phyloP scores from a whole-genome alignment of 2,888 invertebrate species.

The Leucophora obtusa region DNA sequence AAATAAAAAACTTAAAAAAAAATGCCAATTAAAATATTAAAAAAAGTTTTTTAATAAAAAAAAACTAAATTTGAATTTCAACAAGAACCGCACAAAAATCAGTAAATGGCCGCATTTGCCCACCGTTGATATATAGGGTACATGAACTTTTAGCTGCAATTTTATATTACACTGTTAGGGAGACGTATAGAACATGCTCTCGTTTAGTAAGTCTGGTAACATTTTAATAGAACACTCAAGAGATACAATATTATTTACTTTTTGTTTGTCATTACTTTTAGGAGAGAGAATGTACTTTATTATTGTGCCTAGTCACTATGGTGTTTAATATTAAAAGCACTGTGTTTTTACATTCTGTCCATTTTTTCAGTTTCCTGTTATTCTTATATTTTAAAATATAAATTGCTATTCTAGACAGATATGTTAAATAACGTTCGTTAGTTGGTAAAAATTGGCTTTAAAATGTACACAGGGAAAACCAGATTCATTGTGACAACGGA shows the following conservation, averaged over 20 bases:
- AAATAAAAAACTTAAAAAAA: too few relatives aligned
- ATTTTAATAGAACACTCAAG: constrained; percentile 18
- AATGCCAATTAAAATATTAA: too few relatives aligned
- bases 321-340: background rate
- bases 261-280: constrained; percentile 26
- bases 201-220: background rate
- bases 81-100: too few relatives aligned
- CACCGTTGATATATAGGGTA: constrained; percentile 13
- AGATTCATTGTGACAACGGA: too few relatives aligned
- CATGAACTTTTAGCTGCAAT: constrained; percentile 35
- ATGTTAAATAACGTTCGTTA: background rate
- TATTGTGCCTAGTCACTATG: constrained; percentile 28
- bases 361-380: constrained; percentile 18
- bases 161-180: constrained; percentile 4
- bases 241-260: constrained; percentile 7
- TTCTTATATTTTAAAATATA: background rate
- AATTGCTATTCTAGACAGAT: background rate
- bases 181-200: background rate
- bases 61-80: too few relatives aligned
- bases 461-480: too few relatives aligned
- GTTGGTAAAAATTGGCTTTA: background rate
- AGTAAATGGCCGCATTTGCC: too few relatives aligned
- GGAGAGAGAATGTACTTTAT: background rate
- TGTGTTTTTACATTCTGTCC: background rate
- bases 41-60: too few relatives aligned